Evolutionary conservation across 2,113 vertebrate genomes (phyloP).

Genomic region (Platanista minor): DNA sequence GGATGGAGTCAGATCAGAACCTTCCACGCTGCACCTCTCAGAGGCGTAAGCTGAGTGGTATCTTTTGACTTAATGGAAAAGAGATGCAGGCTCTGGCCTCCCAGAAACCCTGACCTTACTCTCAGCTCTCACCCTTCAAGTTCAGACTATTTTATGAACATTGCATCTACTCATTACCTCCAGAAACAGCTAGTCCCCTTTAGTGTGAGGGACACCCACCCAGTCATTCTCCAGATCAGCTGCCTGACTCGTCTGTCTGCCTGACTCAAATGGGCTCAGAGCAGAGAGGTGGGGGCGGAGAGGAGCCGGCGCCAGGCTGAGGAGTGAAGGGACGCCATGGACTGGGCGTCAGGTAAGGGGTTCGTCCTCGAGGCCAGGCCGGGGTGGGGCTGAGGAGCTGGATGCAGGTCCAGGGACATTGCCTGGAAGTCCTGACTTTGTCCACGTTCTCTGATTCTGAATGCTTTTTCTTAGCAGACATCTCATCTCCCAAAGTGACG

Average conservation of each 20-base stretch:
- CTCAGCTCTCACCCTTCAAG: background rate
- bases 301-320: no score
- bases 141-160: background rate
- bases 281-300: background rate
- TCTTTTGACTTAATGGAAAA: background rate
- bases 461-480: slow-evolving; percentile 51
- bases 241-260: background rate
- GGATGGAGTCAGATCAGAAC: background rate
- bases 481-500: slow-evolving; percentile 69
- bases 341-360: background rate
- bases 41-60: background rate
- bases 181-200: background rate
- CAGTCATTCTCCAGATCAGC: background rate
- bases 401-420: background rate
- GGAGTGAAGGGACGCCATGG: background rate
- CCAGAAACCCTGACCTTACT: background rate
- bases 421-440: slow-evolving; percentile 49
- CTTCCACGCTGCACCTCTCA: background rate
- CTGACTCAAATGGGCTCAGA: background rate
- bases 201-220: background rate
- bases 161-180: background rate
- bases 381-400: background rate
- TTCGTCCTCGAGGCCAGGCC: background rate
- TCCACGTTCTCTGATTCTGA: background rate
- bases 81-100: background rate